Percentiles rank a stretch among this genome's conserved stretches.
Conservation (phyloP, 2,888 invertebrate genomes). For the Xylota sylvarum region DNA sequence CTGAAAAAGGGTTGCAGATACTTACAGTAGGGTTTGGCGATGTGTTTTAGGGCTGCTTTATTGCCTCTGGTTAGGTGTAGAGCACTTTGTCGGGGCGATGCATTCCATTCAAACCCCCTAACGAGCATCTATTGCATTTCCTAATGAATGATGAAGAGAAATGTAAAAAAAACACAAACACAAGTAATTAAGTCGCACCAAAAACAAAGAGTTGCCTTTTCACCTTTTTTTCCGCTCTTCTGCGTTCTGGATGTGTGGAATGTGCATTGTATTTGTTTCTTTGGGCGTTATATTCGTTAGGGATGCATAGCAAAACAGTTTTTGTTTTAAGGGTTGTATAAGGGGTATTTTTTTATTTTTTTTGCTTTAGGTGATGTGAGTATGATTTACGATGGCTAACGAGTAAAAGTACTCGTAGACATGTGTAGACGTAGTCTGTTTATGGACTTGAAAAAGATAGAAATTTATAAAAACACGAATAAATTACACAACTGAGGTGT, state of each 20-base stretch:
- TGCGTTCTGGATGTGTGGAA: slow-evolving; percentile 1
- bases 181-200: slow-evolving; percentile 69
- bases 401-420: slow-evolving; percentile 24
- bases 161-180: slow-evolving; percentile 53
- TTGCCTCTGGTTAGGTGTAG: slow-evolving; percentile 59
- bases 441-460: slow-evolving; percentile 17
- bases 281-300: slow-evolving; percentile 40
- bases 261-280: slow-evolving; percentile 44
- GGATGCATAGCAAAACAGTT: slow-evolving; percentile 34
- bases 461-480: neutral
- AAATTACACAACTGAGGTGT: slow-evolving; percentile 1
- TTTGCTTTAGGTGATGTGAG: slow-evolving; percentile 2
- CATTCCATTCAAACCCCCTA: slow-evolving; percentile 47
- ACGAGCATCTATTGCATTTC: slow-evolving; percentile 62
- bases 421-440: slow-evolving; percentile 22
- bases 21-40: slow-evolving; percentile 4
- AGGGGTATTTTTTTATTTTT: slow-evolving; percentile 10
- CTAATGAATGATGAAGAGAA: slow-evolving; percentile 25
- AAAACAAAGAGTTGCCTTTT: slow-evolving; percentile 53
- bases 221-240: slow-evolving; percentile 51
- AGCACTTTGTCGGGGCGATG: slow-evolving; percentile 38
- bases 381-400: slow-evolving; percentile 40
- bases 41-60: slow-evolving; percentile 22
- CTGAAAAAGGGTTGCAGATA: slow-evolving; percentile 17
- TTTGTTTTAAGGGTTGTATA: slow-evolving; percentile 34